phyloP scores from a whole-genome alignment of 2,888 invertebrate genomes.

The Nephrocerus scutellatus region DNA sequence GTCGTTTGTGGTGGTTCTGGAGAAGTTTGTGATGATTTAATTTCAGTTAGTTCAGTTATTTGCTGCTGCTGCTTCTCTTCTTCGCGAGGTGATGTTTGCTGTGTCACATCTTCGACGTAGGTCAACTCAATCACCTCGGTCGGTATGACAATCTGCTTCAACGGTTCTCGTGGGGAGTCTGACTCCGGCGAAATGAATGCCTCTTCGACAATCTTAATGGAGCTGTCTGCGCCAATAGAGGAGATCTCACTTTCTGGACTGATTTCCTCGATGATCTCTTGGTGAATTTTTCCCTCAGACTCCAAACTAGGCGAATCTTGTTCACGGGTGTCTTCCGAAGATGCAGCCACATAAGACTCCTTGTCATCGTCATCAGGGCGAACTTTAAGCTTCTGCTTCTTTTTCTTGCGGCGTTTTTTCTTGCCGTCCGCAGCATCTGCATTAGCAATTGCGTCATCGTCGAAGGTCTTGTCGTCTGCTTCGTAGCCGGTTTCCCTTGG shows the following conservation, averaged over 20 bases:
- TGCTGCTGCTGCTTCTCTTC: constrained; percentile 22
- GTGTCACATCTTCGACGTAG: constrained; percentile 44
- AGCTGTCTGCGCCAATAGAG: constrained; percentile 51
- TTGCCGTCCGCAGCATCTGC: constrained; percentile 36
- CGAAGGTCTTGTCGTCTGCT: constrained; percentile 57
- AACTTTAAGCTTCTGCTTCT: constrained; percentile 50
- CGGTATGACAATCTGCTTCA: constrained; percentile 50
- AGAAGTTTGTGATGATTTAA: constrained; percentile 50
- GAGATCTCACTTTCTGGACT: constrained; percentile 46
- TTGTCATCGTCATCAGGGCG: constrained; percentile 48
- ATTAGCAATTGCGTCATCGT: constrained; percentile 31
- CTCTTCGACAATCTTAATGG: constrained; percentile 63
- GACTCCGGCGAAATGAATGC: constrained; percentile 53
- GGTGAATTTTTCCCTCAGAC: constrained; percentile 32
- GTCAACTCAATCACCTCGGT: constrained; percentile 46
- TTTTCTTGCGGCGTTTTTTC: constrained; percentile 50
- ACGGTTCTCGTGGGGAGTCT: constrained; percentile 52
- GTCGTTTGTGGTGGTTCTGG: constrained; percentile 35
- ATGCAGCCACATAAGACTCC: constrained; percentile 49
- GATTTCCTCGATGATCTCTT: constrained; percentile 43
- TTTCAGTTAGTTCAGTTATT: constrained; percentile 47
- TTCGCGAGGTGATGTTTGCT: constrained; percentile 56
- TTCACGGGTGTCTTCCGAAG: constrained; percentile 48
- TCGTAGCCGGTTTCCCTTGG: constrained; percentile 62
- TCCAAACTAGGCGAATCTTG: constrained; percentile 33